Evolutionary conservation across 2,888 invertebrate species (phyloP).

Genomic region (Eupithecia subumbrata): DNA sequence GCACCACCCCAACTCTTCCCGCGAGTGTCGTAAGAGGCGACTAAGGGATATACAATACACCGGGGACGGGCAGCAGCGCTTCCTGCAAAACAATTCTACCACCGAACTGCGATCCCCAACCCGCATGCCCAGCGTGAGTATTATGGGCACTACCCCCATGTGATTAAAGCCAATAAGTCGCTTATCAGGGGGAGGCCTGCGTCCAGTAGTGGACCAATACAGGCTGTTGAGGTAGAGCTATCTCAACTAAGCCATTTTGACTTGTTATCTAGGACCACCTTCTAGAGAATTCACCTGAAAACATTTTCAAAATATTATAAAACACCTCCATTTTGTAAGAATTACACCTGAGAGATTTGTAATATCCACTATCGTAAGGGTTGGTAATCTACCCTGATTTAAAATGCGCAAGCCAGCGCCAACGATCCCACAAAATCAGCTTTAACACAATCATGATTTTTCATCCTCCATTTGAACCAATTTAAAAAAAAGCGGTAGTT

Average conservation of each 20-base stretch:
- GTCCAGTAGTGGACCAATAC: too few species aligned
- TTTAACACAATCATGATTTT: conserved; percentile 38
- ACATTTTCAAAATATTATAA: background rate
- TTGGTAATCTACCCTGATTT: conserved; percentile 39
- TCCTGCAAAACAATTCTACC: too few species aligned
- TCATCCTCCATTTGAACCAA: conserved; percentile 11
- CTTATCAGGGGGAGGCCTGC: too few species aligned
- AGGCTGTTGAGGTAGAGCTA: too few species aligned
- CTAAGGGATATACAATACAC: too few species aligned
- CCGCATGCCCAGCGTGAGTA: too few species aligned
- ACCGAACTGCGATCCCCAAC: too few species aligned
- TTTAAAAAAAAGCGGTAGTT: background rate
- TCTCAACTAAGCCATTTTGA: background rate
- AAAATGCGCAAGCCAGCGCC: conserved; percentile 38
- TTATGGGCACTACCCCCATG: too few species aligned
- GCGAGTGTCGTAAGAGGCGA: too few species aligned
- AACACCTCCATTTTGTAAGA: conserved; percentile 1
- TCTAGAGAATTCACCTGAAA: background rate
- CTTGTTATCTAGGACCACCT: background rate
- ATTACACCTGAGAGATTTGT: conserved; percentile 24
- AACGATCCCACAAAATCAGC: conserved; percentile 35
- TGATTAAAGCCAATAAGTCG: too few species aligned
- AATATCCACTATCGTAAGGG: conserved; percentile 36
- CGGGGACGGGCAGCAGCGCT: too few species aligned
- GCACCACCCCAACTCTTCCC: too few species aligned